Evolutionary conservation across 2,797 vertebrate species (phyloP).

Genomic region (Dipus sagitta): DNA sequence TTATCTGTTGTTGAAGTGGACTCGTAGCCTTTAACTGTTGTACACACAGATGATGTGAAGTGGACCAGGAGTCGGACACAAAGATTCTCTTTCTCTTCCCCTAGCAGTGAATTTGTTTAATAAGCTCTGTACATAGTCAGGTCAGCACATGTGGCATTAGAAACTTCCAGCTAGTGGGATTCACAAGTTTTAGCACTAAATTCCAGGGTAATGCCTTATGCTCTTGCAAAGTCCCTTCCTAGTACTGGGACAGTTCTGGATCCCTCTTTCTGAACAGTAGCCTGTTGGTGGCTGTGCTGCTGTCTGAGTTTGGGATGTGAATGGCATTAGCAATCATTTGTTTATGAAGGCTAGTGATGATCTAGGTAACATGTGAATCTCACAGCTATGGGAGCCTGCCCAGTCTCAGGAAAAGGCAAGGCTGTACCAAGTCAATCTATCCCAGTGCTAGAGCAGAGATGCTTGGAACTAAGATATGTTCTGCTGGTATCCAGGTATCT

Average conservation of each 20-base stretch:
- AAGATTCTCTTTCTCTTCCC: neutral
- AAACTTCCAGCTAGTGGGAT: neutral
- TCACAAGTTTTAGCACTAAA: neutral
- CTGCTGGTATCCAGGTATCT: neutral
- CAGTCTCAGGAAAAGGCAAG: neutral
- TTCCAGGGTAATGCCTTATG: no score
- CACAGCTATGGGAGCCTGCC: neutral
- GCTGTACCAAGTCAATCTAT: no score
- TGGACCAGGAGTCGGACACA: neutral
- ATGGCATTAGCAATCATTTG: neutral
- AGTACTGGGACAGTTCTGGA: neutral
- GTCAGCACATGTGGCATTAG: neutral
- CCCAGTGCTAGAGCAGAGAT: neutral
- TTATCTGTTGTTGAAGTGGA: neutral
- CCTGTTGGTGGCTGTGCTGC: neutral
- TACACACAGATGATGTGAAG: neutral
- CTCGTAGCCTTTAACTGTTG: neutral
- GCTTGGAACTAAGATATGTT: neutral
- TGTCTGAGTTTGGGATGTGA: neutral
- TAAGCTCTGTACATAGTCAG: neutral
- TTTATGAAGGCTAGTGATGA: neutral
- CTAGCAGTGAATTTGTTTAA: neutral
- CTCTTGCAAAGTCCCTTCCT: neutral
- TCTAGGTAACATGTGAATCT: neutral
- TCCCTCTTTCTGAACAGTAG: neutral